These are phyloP conservation scores for Litoditis marina DNA, from an alignment of 2,888 invertebrate genomes.

Conservation along the genomic window DNA sequence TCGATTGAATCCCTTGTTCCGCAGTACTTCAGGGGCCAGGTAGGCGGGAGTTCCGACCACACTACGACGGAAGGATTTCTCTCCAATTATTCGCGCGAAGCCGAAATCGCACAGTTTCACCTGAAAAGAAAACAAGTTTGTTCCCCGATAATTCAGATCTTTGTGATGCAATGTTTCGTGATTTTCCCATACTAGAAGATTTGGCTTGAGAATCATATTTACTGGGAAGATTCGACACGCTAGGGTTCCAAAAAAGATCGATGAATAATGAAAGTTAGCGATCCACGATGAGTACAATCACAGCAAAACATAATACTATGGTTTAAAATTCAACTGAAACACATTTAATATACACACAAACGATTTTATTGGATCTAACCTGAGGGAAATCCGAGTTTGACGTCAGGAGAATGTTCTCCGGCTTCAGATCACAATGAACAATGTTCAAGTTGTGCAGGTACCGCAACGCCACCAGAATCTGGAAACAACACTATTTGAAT, in stretches of 20 bases:
- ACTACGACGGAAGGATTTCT: slow-evolving; percentile 91
- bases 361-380: too few relatives aligned
- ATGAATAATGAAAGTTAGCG: background rate
- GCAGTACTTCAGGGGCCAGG: slow-evolving; percentile 75
- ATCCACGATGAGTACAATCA: too few relatives aligned
- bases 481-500: slow-evolving; percentile 57
- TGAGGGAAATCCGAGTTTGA: slow-evolving; percentile 92
- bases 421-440: slow-evolving; percentile 82
- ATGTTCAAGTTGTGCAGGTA: slow-evolving; percentile 97
- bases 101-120: slow-evolving; percentile 96
- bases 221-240: background rate
- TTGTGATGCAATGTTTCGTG: too few relatives aligned
- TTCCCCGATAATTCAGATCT: background rate
- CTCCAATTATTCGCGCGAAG: slow-evolving; percentile 96
- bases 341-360: too few relatives aligned
- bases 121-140: slow-evolving; percentile 52
- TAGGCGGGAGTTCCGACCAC: slow-evolving; percentile 99
- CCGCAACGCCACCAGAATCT: slow-evolving; percentile 86
- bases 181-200: too few relatives aligned
- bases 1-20: slow-evolving; percentile 97
- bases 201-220: too few relatives aligned
- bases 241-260: background rate
- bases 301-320: too few relatives aligned
- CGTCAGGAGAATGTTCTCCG: slow-evolving; percentile 93
- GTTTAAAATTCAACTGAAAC: too few relatives aligned